Conservation (phyloP, 1,140 invertebrate genomes). For the Drosophila virilis region DNA sequence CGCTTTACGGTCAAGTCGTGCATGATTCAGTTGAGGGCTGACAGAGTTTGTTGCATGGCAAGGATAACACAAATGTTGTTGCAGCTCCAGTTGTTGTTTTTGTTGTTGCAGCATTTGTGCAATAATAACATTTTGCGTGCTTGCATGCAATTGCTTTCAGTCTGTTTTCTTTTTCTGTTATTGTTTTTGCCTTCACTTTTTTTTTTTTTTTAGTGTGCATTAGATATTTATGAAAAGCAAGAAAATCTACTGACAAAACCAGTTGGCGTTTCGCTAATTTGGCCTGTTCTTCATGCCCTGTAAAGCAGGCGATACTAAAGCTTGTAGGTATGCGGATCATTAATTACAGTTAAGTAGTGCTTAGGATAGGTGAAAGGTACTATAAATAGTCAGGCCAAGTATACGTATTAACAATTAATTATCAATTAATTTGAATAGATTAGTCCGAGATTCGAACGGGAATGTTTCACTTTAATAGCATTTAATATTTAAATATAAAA, state of each 20-base stretch:
- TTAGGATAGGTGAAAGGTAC: no score
- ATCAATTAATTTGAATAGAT: no score
- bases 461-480: no score
- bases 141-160: conserved; percentile 71
- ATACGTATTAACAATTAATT: no score
- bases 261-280: conserved; percentile 27
- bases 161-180: conserved; percentile 42
- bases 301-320: not conserved
- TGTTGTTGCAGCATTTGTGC: conserved; percentile 26
- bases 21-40: conserved; percentile 46
- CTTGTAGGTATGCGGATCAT: no score
- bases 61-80: conserved; percentile 43
- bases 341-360: no score
- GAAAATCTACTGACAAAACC: conserved; percentile 60
- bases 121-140: conserved; percentile 75
- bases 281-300: conserved; percentile 35
- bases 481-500: no score
- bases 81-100: conserved; percentile 19
- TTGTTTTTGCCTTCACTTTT: conserved; percentile 10
- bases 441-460: no score
- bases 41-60: conserved; percentile 37
- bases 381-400: no score
- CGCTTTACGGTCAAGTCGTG: conserved; percentile 20
- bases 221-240: conserved; percentile 72
- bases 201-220: conserved; percentile 39